These are phyloP conservation scores for Rhipidura dahli DNA, from an alignment of 2,113 vertebrate species.

Conservation along the genomic window DNA sequence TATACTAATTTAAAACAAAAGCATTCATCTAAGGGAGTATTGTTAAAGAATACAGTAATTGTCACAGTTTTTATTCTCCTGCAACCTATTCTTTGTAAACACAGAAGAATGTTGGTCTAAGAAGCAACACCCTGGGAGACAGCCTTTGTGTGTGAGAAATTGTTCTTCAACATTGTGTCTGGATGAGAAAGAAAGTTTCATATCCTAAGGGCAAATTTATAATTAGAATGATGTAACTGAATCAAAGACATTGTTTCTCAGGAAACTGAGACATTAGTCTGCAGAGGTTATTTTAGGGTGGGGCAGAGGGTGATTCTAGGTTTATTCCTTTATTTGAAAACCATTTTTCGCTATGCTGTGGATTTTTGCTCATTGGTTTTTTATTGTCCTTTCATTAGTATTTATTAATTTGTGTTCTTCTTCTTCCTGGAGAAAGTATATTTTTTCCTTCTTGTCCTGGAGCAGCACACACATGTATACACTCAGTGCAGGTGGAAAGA, in stretches of 20 bases:
- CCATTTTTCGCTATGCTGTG: neutral
- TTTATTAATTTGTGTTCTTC: neutral
- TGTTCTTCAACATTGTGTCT: neutral
- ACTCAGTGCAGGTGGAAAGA: rapidly evolving
- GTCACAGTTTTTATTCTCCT: neutral
- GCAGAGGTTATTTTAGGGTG: neutral
- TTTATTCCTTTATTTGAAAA: neutral
- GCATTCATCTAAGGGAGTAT: neutral
- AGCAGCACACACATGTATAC: neutral
- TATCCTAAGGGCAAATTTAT: slow-evolving; percentile 31
- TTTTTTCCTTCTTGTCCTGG: neutral
- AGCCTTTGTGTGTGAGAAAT: neutral
- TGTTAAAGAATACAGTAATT: neutral
- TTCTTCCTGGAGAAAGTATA: neutral
- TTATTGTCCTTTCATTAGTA: neutral
- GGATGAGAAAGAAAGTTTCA: slow-evolving; percentile 5
- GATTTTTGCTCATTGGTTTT: neutral
- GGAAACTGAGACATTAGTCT: neutral
- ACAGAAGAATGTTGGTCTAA: neutral
- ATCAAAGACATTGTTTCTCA: slow-evolving; percentile 11
- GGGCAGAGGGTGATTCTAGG: neutral
- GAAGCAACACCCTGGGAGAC: neutral
- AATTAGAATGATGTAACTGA: slow-evolving; percentile 32
- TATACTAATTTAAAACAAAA: neutral
- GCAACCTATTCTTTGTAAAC: neutral